These are phyloP conservation scores for Myotis yumanensis DNA, from an alignment of 2,113 vertebrate genomes.

Conservation along the genomic window DNA sequence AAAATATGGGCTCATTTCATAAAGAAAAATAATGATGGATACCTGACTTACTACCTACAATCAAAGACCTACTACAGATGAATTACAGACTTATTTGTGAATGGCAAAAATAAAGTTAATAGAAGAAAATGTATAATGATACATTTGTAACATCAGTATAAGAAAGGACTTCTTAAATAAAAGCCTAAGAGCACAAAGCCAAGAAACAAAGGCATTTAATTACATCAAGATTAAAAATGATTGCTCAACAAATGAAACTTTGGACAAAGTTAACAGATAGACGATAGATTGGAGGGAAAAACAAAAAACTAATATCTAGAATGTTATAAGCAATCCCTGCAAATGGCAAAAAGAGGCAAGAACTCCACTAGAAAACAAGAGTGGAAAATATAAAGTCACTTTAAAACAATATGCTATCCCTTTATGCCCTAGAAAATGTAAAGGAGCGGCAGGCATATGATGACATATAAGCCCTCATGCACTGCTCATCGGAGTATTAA, in stretches of 20 bases:
- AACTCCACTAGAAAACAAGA: background rate
- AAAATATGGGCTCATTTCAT: background rate
- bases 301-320: background rate
- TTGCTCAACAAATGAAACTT: background rate
- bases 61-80: background rate
- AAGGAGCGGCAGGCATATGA: background rate
- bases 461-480: background rate
- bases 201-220: background rate
- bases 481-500: background rate
- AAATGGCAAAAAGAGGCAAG: background rate
- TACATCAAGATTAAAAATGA: background rate
- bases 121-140: background rate
- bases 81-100: background rate
- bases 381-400: background rate
- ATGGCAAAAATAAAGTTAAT: background rate
- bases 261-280: background rate
- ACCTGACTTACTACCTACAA: background rate
- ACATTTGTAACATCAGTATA: background rate
- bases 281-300: background rate
- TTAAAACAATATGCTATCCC: background rate
- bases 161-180: constrained; percentile 21
- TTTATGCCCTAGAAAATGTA: background rate
- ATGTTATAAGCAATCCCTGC: background rate
- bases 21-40: background rate
- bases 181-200: background rate